Conservation (phyloP, 2,797 vertebrate species). For the Acrocephalus scirpaceus region DNA sequence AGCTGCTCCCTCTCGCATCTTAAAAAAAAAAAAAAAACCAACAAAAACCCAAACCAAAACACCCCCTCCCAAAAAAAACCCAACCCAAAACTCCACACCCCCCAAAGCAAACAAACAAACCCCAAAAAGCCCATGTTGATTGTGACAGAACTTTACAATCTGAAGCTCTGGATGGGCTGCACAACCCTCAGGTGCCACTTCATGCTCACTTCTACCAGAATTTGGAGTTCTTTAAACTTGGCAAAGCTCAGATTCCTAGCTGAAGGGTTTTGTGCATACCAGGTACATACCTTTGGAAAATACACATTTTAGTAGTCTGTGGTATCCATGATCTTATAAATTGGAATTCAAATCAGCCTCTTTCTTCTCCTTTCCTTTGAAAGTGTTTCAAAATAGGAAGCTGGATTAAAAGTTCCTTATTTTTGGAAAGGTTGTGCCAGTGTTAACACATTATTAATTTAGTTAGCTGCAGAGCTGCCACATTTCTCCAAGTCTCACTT, state of each 20-base stretch:
- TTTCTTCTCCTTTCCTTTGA: neutral
- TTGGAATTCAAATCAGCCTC: neutral
- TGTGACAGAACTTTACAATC: neutral
- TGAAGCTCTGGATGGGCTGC: neutral
- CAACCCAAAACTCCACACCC: too few species aligned
- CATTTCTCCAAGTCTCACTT: neutral
- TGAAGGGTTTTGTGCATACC: neutral
- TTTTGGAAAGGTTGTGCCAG: neutral
- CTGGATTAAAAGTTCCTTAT: neutral
- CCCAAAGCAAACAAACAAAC: too few species aligned
- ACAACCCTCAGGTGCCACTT: neutral
- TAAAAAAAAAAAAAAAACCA: neutral
- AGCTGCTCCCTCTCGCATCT: neutral
- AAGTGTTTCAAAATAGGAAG: neutral
- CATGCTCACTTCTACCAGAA: neutral
- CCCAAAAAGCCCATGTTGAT: accelerated
- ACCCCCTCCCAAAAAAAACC: neutral
- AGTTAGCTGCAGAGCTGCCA: neutral
- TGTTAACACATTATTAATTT: neutral
- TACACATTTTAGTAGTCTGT: neutral
- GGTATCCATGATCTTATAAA: neutral
- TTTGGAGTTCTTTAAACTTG: neutral
- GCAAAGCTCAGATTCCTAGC: neutral
- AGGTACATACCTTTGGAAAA: neutral
- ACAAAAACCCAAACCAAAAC: too few species aligned